phyloP scores from a whole-genome alignment of 1,140 invertebrate genomes.

The Calephelis nemesis region DNA sequence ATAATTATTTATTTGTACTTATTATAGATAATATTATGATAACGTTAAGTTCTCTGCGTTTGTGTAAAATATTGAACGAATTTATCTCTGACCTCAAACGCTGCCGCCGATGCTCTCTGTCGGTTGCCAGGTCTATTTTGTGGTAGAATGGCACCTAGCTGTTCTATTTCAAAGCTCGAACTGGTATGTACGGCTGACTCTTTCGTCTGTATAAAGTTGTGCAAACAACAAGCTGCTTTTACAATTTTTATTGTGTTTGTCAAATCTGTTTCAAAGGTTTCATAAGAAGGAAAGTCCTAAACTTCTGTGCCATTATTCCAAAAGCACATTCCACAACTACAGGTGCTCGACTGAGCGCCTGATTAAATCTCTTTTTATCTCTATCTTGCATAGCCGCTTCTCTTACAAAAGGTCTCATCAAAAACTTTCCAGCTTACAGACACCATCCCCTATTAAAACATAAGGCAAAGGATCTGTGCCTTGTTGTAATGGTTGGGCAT shows the following conservation, averaged over 20 bases:
- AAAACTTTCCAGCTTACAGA: constrained; percentile 20
- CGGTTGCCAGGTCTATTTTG: constrained; percentile 21
- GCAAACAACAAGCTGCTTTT: constrained; percentile 19
- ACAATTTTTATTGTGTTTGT: constrained; percentile 22
- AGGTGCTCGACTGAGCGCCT: constrained; percentile 18
- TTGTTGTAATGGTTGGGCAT: constrained; percentile 21
- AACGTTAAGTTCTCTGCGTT: constrained; percentile 20
- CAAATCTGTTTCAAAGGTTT: constrained; percentile 21
- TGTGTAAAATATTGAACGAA: constrained; percentile 18
- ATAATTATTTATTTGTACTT: too few relatives aligned
- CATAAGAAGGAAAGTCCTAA: constrained; percentile 19
- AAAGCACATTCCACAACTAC: constrained; percentile 23
- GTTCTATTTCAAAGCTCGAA: constrained; percentile 22
- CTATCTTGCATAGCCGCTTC: constrained; percentile 20
- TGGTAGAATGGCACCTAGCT: constrained; percentile 20
- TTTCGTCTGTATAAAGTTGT: constrained; percentile 22
- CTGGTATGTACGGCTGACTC: constrained; percentile 19
- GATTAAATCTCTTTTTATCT: constrained; percentile 20
- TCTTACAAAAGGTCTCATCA: constrained; percentile 21
- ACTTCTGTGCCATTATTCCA: constrained; percentile 21
- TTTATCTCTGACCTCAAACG: constrained; percentile 20
- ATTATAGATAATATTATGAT: constrained; percentile 9
- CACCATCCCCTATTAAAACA: constrained; percentile 21
- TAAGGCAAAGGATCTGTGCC: constrained; percentile 22
- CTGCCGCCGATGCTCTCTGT: constrained; percentile 20